Conservation (phyloP, 1,140 invertebrate species). For the Trissolcus basalis region DNA sequence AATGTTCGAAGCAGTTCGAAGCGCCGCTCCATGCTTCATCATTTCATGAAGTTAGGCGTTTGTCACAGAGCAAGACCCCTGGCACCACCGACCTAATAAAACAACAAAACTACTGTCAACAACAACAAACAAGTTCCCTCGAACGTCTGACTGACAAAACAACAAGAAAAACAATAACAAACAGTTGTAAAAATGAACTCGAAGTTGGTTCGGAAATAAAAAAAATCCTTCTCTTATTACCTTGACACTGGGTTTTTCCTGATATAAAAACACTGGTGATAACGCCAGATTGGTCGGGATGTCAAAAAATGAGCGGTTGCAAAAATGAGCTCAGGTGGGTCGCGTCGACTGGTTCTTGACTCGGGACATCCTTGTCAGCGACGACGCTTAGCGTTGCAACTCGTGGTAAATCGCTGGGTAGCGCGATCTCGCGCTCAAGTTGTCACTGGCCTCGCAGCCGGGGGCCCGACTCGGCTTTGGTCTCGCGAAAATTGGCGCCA, state of each 20-base stretch:
- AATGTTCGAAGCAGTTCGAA: too few relatives aligned
- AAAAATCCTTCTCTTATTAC: neutral
- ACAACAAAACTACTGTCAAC: too few relatives aligned
- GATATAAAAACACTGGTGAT: neutral
- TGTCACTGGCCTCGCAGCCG: neutral
- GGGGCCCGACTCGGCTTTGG: neutral
- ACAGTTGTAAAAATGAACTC: neutral
- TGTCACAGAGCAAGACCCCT: too few relatives aligned
- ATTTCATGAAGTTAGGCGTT: too few relatives aligned
- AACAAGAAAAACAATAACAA: neutral
- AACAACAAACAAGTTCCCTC: too few relatives aligned
- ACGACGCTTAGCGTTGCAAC: conserved; percentile 8
- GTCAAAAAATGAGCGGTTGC: neutral
- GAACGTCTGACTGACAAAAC: neutral
- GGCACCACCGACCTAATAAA: neutral
- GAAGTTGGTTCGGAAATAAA: neutral
- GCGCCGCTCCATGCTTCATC: too few relatives aligned
- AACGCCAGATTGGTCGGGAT: conserved; percentile 7
- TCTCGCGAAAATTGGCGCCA: conserved; percentile 9
- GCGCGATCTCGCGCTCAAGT: conserved; percentile 3
- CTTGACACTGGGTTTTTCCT: neutral
- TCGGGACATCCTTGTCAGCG: conserved; percentile 13
- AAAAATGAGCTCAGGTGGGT: conserved; percentile 1
- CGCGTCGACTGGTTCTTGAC: conserved; percentile 9
- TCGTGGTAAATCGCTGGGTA: neutral